These are phyloP conservation scores for Andrena cerasifolii DNA, from an alignment of 1,140 invertebrate species.

Conservation along the genomic window DNA sequence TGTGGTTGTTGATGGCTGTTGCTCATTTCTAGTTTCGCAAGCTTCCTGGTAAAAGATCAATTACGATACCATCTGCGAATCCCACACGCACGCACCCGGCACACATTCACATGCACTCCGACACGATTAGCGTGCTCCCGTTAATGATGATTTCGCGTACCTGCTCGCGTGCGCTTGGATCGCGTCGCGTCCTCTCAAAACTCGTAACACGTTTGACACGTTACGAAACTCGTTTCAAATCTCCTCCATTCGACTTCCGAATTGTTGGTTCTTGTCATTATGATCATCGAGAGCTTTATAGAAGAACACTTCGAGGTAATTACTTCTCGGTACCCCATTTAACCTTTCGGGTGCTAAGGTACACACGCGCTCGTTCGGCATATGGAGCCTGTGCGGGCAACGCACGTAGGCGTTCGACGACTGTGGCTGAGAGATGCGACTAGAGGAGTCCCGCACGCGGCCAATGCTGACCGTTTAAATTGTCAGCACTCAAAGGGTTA, in stretches of 20 bases:
- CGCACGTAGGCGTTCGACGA: no score
- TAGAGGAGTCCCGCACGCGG: no score
- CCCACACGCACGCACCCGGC: neutral
- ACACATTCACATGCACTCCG: no score
- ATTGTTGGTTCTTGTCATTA: neutral
- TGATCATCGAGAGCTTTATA: no score
- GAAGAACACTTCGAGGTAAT: neutral
- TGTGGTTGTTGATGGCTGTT: neutral
- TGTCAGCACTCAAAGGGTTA: no score
- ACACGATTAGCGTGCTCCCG: neutral
- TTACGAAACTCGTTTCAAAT: neutral
- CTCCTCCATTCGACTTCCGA: neutral
- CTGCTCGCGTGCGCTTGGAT: neutral
- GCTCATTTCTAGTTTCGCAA: constrained; percentile 1
- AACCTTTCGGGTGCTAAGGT: no score
- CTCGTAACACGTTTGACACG: neutral
- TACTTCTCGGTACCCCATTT: neutral
- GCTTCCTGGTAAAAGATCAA: neutral
- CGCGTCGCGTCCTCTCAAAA: neutral
- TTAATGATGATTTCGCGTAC: constrained; percentile 26
- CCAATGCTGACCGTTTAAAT: no score
- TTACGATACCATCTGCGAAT: neutral
- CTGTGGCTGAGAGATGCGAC: no score
- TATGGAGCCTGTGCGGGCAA: no score
- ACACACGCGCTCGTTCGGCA: no score